A percentile compares a stretch with the other conserved stretches of the same genome.
Evolutionary conservation across 2,113 vertebrate species (phyloP).

Genomic region (Typhlomys cinereus): DNA sequence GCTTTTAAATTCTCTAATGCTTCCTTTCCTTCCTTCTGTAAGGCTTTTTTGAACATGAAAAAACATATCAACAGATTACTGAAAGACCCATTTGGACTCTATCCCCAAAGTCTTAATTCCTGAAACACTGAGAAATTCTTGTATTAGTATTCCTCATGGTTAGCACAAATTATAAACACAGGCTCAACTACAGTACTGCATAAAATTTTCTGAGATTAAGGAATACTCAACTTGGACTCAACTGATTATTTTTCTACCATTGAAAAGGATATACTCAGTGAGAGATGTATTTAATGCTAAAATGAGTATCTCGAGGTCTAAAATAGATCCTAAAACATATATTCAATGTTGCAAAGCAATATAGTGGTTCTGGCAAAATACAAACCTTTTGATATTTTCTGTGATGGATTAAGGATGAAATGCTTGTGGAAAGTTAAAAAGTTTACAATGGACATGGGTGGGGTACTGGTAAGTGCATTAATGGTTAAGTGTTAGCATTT

Average conservation of each 20-base stretch:
- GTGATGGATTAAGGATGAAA: background rate
- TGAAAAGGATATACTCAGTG: background rate
- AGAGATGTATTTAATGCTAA: constrained; percentile 5
- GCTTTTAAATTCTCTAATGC: background rate
- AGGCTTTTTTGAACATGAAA: constrained; percentile 32
- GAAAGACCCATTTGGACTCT: constrained; percentile 41
- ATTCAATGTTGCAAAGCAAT: constrained; percentile 2
- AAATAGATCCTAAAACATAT: background rate
- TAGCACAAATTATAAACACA: constrained; percentile 49
- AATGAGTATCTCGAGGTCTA: background rate
- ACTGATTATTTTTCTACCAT: background rate
- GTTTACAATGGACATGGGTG: background rate
- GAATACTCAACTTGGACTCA: background rate
- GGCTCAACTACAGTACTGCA: background rate
- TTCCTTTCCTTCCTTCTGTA: background rate
- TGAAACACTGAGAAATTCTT: constrained; percentile 62
- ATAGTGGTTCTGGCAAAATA: constrained; percentile 1
- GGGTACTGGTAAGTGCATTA: background rate
- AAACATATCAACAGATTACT: background rate
- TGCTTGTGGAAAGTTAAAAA: background rate
- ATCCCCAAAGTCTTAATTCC: constrained; percentile 54
- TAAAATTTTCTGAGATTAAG: constrained; percentile 50
- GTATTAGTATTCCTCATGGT: constrained; percentile 6
- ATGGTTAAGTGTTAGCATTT: background rate
- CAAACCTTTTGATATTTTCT: background rate